phyloP scores from a whole-genome alignment of 2,888 invertebrate genomes.

The Amorpha juglandis region DNA sequence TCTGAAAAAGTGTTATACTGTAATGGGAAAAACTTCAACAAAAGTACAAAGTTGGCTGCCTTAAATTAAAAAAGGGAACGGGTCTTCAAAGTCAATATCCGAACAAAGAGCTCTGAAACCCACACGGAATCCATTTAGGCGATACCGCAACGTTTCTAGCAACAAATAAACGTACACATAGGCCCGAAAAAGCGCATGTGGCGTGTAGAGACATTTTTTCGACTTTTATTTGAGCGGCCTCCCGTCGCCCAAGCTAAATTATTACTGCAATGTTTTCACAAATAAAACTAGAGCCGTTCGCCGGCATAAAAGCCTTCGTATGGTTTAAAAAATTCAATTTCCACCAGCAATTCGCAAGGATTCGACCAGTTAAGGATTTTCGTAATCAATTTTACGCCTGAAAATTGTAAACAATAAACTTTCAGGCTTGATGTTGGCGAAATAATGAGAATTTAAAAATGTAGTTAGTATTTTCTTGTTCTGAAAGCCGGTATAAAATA shows the following conservation, averaged over 20 bases:
- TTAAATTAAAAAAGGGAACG: slow-evolving; percentile 41
- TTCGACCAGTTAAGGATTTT: slow-evolving; percentile 45
- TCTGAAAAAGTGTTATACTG: neutral
- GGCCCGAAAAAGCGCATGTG: slow-evolving; percentile 44
- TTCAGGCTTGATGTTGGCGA: slow-evolving; percentile 44
- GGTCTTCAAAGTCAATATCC: slow-evolving; percentile 52
- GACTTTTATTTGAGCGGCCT: slow-evolving; percentile 46
- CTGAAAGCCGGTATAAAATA: slow-evolving; percentile 38
- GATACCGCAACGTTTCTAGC: slow-evolving; percentile 44
- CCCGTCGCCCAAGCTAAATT: slow-evolving; percentile 51
- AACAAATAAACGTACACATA: slow-evolving; percentile 39
- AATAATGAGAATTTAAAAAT: slow-evolving; percentile 61
- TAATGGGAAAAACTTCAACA: slow-evolving; percentile 9
- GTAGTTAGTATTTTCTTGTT: slow-evolving; percentile 43
- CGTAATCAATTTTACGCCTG: slow-evolving; percentile 51
- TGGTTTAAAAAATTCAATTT: slow-evolving; percentile 62
- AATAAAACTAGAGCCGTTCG: slow-evolving; percentile 50
- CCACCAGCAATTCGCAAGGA: slow-evolving; percentile 43
- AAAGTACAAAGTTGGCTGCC: slow-evolving; percentile 4
- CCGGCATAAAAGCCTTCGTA: slow-evolving; percentile 49
- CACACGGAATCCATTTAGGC: slow-evolving; percentile 57
- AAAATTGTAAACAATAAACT: slow-evolving; percentile 50
- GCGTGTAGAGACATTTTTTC: slow-evolving; percentile 44
- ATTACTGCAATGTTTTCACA: slow-evolving; percentile 57
- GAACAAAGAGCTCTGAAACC: slow-evolving; percentile 52